Conservation (phyloP, 2,797 vertebrate genomes). For the Trachurus trachurus region DNA sequence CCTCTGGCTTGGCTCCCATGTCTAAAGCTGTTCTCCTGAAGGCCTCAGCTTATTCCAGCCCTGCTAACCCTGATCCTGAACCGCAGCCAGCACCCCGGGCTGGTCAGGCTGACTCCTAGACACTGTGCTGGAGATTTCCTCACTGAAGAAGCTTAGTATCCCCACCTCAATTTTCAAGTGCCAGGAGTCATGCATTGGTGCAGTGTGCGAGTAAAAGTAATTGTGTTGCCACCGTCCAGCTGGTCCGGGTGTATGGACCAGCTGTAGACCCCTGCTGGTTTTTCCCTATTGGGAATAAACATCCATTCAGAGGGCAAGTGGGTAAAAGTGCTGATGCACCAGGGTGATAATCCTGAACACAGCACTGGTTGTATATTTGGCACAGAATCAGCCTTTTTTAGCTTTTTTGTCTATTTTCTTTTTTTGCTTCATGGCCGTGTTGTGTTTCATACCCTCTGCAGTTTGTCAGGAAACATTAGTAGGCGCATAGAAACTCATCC, state of each 20-base stretch:
- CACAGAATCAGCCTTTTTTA: slow-evolving; percentile 20
- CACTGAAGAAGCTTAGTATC: slow-evolving; percentile 5
- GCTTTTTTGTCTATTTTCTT: too few relatives aligned
- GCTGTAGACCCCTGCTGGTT: slow-evolving; percentile 64
- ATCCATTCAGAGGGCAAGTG: slow-evolving; percentile 43
- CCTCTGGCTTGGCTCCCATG: slow-evolving; percentile 57
- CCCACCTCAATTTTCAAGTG: slow-evolving; percentile 11
- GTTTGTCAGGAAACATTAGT: slow-evolving; percentile 72
- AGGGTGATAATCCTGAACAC: slow-evolving; percentile 24
- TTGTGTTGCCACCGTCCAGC: slow-evolving; percentile 60
- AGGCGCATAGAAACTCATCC: slow-evolving; percentile 31
- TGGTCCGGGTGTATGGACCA: slow-evolving; percentile 51
- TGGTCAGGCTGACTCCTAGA: slow-evolving; percentile 32
- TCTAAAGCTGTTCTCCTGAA: slow-evolving; percentile 61
- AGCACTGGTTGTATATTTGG: slow-evolving; percentile 23
- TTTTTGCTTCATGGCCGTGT: slow-evolving; percentile 1
- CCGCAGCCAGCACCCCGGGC: slow-evolving; percentile 36
- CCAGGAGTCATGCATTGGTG: slow-evolving; percentile 14
- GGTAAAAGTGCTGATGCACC: slow-evolving; percentile 28
- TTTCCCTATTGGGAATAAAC: slow-evolving; percentile 30
- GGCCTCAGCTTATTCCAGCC: slow-evolving; percentile 20
- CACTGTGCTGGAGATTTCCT: slow-evolving; percentile 28
- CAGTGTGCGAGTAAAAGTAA: slow-evolving; percentile 30
- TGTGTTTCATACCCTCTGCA: slow-evolving; percentile 61
- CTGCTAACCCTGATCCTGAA: slow-evolving; percentile 27